phyloP scores from a whole-genome alignment of 2,797 vertebrate species.

The Epinephelus awoara region DNA sequence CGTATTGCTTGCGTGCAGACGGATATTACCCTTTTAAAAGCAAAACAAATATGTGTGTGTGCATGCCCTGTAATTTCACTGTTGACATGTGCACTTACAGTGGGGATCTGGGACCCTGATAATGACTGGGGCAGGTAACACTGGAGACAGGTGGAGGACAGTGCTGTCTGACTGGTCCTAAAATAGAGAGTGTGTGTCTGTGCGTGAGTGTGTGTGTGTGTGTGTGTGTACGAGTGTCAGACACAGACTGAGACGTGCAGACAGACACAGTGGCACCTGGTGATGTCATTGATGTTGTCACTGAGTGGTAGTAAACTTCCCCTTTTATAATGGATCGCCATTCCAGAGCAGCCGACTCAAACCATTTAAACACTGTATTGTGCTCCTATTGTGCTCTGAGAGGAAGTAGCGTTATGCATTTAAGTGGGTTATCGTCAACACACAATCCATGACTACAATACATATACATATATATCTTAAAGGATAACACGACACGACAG shows the following conservation, averaged over 20 bases:
- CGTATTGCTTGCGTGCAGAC: conserved; percentile 78
- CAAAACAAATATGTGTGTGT: conserved; percentile 82
- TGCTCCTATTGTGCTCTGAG: conserved; percentile 7
- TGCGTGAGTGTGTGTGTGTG: conserved; percentile 27
- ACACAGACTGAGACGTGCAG: conserved; percentile 56
- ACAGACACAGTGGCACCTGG: conserved; percentile 82
- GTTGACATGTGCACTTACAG: conserved; percentile 86
- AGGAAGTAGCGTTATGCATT: conserved; percentile 14
- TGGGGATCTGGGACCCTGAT: conserved; percentile 77
- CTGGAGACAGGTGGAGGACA: conserved; percentile 83
- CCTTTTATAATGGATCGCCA: conserved; percentile 57
- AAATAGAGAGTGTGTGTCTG: conserved; percentile 44
- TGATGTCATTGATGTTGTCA: conserved; percentile 80
- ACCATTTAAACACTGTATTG: conserved; percentile 17
- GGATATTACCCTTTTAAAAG: conserved; percentile 80
- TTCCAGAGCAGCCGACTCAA: conserved; percentile 52
- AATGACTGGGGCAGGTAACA: conserved; percentile 82
- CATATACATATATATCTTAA: no score
- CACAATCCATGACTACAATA: background rate
- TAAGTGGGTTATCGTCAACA: background rate
- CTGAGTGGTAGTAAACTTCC: conserved; percentile 62
- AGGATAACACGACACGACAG: no score
- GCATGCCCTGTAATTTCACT: conserved; percentile 81
- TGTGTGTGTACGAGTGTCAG: conserved; percentile 36
- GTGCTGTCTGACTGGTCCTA: conserved; percentile 74